A percentile compares a stretch with the other conserved stretches of the same genome.
These are phyloP conservation scores for Scaptodrosophila lebanonensis DNA, from an alignment of 1,140 invertebrate genomes.

Conservation along the genomic window DNA sequence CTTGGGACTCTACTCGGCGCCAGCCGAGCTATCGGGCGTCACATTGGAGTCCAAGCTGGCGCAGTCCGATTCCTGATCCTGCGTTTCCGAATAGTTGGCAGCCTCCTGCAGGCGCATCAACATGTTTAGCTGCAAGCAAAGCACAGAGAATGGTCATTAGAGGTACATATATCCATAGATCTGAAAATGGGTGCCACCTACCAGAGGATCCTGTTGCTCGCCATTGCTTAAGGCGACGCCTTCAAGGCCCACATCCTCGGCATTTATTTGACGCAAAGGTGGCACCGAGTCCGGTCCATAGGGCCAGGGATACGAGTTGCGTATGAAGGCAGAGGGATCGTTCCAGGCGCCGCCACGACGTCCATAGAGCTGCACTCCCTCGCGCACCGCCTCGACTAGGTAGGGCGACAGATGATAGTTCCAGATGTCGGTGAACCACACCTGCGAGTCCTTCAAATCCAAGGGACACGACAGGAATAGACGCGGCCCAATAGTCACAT, in stretches of 20 bases:
- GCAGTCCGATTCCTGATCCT: conserved; percentile 90
- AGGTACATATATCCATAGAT: not conserved
- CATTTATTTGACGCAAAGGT: conserved; percentile 73
- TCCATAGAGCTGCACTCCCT: conserved; percentile 92
- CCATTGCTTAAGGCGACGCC: conserved; percentile 76
- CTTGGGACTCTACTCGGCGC: conserved; percentile 69
- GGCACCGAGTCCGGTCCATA: conserved; percentile 77
- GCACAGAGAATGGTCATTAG: conserved; percentile 26
- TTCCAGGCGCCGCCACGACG: conserved; percentile 85
- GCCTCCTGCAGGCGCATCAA: conserved; percentile 96
- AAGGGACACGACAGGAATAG: conserved; percentile 81
- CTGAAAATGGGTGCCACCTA: conserved; percentile 17
- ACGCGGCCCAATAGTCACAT: conserved; percentile 93
- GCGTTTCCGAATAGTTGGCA: conserved; percentile 91
- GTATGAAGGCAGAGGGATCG: conserved; percentile 93
- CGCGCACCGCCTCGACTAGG: conserved; percentile 93
- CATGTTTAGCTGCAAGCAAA: conserved; percentile 89
- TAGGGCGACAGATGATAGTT: conserved; percentile 98
- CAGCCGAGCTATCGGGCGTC: conserved; percentile 82
- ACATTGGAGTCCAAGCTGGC: conserved; percentile 86
- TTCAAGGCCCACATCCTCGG: conserved; percentile 83
- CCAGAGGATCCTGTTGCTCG: conserved; percentile 78
- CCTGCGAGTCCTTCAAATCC: conserved; percentile 81
- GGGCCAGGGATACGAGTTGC: conserved; percentile 94
- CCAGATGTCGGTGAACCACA: conserved; percentile 99